Conservation (phyloP, 2,888 invertebrate genomes). For the Drosophila nr. perissopoda region DNA sequence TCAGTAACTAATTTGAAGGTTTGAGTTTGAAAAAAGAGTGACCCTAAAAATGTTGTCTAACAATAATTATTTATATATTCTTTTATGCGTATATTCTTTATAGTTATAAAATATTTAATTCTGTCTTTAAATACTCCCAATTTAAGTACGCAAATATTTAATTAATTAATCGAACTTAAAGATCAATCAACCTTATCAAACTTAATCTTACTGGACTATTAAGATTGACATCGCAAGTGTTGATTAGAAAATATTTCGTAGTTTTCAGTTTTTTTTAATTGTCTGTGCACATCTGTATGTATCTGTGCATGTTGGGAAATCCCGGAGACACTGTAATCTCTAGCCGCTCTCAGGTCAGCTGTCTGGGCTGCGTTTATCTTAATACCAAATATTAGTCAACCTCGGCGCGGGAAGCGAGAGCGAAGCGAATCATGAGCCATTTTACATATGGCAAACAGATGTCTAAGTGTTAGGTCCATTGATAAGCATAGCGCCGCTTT, state of each 20-base stretch:
- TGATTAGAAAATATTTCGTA: neutral
- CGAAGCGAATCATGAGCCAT: constrained; percentile 9
- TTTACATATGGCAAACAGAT: constrained; percentile 49
- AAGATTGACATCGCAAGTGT: neutral
- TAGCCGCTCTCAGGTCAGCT: constrained; percentile 26
- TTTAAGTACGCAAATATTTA: neutral
- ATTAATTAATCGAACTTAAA: neutral
- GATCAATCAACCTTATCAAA: neutral
- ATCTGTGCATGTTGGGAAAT: constrained; percentile 45
- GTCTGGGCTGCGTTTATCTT: constrained; percentile 48
- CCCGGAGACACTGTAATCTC: constrained; percentile 38
- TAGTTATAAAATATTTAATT: no score
- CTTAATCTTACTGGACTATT: neutral
- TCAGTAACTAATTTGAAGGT: neutral
- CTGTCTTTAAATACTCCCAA: neutral
- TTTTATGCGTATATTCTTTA: no score
- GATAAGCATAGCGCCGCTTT: constrained; percentile 64
- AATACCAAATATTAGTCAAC: constrained; percentile 44
- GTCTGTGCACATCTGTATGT: neutral
- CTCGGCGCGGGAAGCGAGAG: constrained; percentile 5
- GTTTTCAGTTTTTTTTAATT: neutral
- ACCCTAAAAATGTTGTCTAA: neutral
- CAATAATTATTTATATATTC: neutral
- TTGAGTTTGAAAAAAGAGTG: neutral
- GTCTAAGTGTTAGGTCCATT: constrained; percentile 23